Base-by-base conservation (phyloP, 1,140 invertebrate genomes). In the Ceratitis capitata region DNA sequence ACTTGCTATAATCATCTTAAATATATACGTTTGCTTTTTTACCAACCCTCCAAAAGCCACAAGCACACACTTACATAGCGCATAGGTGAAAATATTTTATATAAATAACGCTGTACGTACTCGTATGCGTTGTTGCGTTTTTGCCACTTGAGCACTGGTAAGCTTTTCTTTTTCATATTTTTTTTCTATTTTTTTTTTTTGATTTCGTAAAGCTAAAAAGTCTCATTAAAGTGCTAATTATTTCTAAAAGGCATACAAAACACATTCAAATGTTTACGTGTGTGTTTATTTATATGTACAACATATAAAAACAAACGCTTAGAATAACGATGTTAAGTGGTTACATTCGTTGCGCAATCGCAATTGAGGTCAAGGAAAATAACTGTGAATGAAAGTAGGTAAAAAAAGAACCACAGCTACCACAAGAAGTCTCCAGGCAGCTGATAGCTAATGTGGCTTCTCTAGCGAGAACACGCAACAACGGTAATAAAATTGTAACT, bases 271-370 rank as follows among this genome's bases (percentile, higher is more conserved):
- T 61, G 26, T 61, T 10, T 61, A 7, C 29, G 12, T 61, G 26
- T 61, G 9, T 1, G 2, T 61, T 10, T 29, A 23, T 10, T 3
- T 6, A 9, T 14, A 1, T 64, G 29, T 53, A n/a, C 23, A 64
- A 64, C 10, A 45, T 78, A 78, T 78, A 45, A 78, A 78, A 78
- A 78, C 69, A 78, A 78, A 47, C 26, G 39, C 69, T 78, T 78
- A 78, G 69, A 78, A 78, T 78, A 78, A 78, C 69, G 69, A 78
- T 78, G 69, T 78, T 78, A 78, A 78, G 39, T 78, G 69, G 39
- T 26, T 45, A 78, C 69, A 78, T 78, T 78, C 39, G 69, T 78
- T 78, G 69, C 69, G 69, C 69, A 78, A 78, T 45, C 39, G 69
- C 39, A 45, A 78, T 78, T 78, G 69, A 45, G 69, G 69, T 78